Percentiles rank a stretch among this genome's conserved stretches.
These are phyloP conservation scores for Tenualosa thibaudeaui DNA, from an alignment of 2,797 vertebrate species.

Conservation along the genomic window DNA sequence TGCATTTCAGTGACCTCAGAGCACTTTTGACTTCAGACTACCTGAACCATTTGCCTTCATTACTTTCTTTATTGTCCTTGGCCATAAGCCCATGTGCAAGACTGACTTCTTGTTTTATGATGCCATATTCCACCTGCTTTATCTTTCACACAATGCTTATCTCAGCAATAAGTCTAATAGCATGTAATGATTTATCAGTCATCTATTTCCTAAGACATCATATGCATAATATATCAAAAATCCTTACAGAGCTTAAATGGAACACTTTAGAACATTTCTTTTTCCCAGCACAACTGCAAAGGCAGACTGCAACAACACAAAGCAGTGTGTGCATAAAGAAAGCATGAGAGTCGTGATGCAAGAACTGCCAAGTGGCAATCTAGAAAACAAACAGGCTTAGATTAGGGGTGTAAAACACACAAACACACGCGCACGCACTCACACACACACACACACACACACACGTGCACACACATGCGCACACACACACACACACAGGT, in stretches of 20 bases:
- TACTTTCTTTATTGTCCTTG: not conserved
- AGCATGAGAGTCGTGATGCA: not conserved
- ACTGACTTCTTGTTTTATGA: not conserved
- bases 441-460: not conserved
- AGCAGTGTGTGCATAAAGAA: not conserved
- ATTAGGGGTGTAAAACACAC: not conserved
- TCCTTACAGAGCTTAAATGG: too few species aligned
- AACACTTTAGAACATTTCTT: not conserved
- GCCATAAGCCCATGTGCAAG: not conserved
- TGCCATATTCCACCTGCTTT: not conserved
- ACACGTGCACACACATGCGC: not conserved
- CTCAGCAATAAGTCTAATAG: not conserved
- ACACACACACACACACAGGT: not conserved
- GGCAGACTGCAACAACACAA: not conserved
- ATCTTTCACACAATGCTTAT: not conserved
- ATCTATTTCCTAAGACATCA: not conserved
- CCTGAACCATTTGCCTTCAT: not conserved
- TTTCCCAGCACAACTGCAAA: not conserved
- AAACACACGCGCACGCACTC: not conserved
- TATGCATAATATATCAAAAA: too few species aligned
- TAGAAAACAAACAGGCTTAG: not conserved
- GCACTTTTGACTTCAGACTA: not conserved
- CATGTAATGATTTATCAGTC: not conserved
- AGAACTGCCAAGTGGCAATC: conserved; percentile 2
- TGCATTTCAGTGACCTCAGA: not conserved